These are phyloP conservation scores for Episyrphus balteatus DNA, from an alignment of 1,140 invertebrate genomes.

Conservation along the genomic window DNA sequence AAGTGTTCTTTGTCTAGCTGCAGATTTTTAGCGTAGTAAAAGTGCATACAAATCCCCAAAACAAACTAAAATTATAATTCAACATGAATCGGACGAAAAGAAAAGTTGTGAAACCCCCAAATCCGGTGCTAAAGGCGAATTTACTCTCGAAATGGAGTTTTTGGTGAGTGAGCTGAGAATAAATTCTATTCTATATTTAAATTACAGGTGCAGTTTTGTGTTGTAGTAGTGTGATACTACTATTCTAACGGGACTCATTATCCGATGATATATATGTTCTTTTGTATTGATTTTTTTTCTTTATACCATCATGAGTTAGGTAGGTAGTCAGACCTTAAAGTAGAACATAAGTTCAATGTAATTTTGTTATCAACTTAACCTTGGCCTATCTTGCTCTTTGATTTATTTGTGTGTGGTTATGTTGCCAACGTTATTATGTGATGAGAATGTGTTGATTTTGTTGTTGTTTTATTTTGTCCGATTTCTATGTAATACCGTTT, in stretches of 20 bases:
- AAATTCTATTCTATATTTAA: background rate
- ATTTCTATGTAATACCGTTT: too few relatives aligned
- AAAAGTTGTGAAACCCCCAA: conserved; percentile 27
- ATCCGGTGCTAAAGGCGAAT: conserved; percentile 28
- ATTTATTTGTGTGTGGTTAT: too few relatives aligned
- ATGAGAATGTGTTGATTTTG: too few relatives aligned
- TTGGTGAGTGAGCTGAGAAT: conserved; percentile 19
- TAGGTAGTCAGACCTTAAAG: background rate
- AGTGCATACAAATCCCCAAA: too few relatives aligned
- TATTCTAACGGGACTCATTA: background rate
- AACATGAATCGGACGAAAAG: conserved; percentile 32
- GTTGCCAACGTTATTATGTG: too few relatives aligned
- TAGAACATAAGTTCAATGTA: too few relatives aligned
- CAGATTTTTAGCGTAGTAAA: too few relatives aligned
- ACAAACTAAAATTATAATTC: background rate
- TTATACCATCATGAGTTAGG: background rate
- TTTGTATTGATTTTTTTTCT: background rate
- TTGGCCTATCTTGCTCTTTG: too few relatives aligned
- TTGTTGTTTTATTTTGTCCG: too few relatives aligned
- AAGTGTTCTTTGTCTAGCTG: too few relatives aligned
- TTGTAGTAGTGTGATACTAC: background rate
- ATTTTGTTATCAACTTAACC: too few relatives aligned
- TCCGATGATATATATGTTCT: background rate
- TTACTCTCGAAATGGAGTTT: conserved; percentile 29
- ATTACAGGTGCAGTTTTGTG: background rate